phyloP scores from a whole-genome alignment of 2,888 invertebrate species.

The Ophion ventricosus region DNA sequence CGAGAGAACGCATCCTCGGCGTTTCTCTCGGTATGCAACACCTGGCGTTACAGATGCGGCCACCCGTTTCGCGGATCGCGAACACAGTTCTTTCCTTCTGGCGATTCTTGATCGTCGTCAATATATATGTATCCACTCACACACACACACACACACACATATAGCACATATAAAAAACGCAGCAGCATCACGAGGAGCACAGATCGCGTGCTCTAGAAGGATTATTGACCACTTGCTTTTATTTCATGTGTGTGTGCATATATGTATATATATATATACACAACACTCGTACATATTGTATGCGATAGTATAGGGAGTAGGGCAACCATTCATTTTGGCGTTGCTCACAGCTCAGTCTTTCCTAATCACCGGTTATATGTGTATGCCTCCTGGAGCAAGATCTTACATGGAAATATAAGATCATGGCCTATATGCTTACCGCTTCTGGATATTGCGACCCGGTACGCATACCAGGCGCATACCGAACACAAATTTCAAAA shows the following conservation, averaged over 20 bases:
- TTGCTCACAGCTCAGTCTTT: conserved; percentile 57
- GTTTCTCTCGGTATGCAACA: conserved; percentile 64
- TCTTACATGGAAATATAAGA: conserved; percentile 35
- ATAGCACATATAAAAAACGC: conserved; percentile 17
- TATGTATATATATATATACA: not conserved
- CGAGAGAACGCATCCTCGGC: conserved; percentile 30
- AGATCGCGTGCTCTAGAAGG: conserved; percentile 63
- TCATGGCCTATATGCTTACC: conserved; percentile 12
- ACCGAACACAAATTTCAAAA: conserved; percentile 8
- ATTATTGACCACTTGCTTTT: conserved; percentile 60
- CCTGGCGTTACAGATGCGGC: conserved; percentile 68
- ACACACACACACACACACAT: not conserved
- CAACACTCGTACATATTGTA: not conserved
- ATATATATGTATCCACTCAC: not conserved
- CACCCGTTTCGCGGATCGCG: conserved; percentile 63
- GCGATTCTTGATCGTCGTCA: conserved; percentile 49
- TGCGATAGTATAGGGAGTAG: conserved; percentile 6
- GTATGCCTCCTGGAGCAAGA: conserved; percentile 38
- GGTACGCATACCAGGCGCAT: not conserved
- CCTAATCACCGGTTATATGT: conserved; percentile 62
- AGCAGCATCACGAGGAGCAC: conserved; percentile 49
- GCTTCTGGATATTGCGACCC: conserved; percentile 39
- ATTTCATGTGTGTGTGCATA: not conserved
- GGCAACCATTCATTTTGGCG: conserved; percentile 62
- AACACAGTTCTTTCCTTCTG: conserved; percentile 47